phyloP scores from a whole-genome alignment of 2,888 invertebrate species.

The Ferdinandea cuprea region DNA sequence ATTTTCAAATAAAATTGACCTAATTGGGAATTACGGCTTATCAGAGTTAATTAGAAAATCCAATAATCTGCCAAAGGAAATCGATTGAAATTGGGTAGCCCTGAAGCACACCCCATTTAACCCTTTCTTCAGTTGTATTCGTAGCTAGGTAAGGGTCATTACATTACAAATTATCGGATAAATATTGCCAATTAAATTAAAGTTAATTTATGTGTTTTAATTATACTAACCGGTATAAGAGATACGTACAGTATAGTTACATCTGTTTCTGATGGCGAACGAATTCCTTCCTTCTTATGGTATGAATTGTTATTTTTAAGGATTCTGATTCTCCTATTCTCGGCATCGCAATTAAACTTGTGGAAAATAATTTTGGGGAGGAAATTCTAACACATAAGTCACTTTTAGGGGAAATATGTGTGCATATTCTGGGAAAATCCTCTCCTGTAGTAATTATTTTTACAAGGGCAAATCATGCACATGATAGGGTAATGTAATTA shows the following conservation, averaged over 20 bases:
- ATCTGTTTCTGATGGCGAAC: neutral
- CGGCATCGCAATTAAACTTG: neutral
- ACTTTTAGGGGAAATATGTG: no score
- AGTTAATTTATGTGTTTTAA: slow-evolving; percentile 37
- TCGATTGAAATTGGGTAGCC: slow-evolving; percentile 4
- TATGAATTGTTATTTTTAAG: no score
- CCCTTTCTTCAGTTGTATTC: neutral
- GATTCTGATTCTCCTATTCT: neutral
- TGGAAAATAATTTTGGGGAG: slow-evolving; percentile 7
- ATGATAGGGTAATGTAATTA: slow-evolving; percentile 39
- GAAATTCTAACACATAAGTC: no score
- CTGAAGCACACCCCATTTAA: neutral
- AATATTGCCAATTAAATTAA: slow-evolving; percentile 14
- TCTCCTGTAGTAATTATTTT: slow-evolving; percentile 8
- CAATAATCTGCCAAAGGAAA: slow-evolving; percentile 3
- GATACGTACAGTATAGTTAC: neutral
- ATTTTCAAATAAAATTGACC: neutral
- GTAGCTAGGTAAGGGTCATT: neutral
- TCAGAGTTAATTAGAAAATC: slow-evolving; percentile 26
- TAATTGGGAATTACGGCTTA: slow-evolving; percentile 18
- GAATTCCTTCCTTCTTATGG: no score
- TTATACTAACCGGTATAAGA: slow-evolving; percentile 11
- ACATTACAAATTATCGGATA: no score
- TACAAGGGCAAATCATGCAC: slow-evolving; percentile 6
- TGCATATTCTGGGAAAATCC: neutral